Base-by-base conservation (phyloP, 2,797 vertebrate species). In the Fistularia tabacaria region DNA sequence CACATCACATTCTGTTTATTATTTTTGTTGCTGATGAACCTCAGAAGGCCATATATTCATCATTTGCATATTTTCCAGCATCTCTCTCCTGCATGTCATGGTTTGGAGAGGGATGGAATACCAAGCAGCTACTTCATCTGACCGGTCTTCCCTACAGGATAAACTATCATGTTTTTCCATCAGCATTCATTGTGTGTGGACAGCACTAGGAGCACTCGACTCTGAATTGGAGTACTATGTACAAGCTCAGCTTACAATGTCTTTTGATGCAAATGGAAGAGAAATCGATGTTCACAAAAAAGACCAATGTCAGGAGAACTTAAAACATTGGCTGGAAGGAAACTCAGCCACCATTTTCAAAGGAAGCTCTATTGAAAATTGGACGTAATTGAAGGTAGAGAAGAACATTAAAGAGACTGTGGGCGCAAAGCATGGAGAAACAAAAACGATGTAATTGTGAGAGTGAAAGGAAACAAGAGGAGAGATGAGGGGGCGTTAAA, bases 81-180 rank as follows among this genome's bases (percentile, higher is more conserved):
- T 69, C 64, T 50, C 43, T 78, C 71, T 83, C 66, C 71, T 68
- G 64, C 76, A 66, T 84, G 64, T 74, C 69, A 76, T 59, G 65
- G 51, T 81, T 80, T 76, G 73, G 54, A 73, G 59, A 72, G 65
- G 74, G 63, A 36, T 65, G 59, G 83, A 85, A 87, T 84, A 84
- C 75, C 71, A 85, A 87, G 79, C 74, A 81, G 77, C 64, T 74
- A 44, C 73, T 76, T 73, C 71, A 77, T 80, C 57, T 81, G 78
- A 80, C 70, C 78, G 57, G 63, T 57, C 57, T 55, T 77, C 78
- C 77, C 75, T 58, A 49, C 72, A 81, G 73, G 70, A 77, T 79
- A 69, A 74, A 68, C 62, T 79, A 81, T 80, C 79, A 76, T 73
- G 67, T 73, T 67, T 77, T 55, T 77, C 77, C 69, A 85, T 84